A percentile compares a stretch with the other conserved stretches of the same genome.
phyloP scores from a whole-genome alignment of 2,797 vertebrate species.

The Huso huso region DNA sequence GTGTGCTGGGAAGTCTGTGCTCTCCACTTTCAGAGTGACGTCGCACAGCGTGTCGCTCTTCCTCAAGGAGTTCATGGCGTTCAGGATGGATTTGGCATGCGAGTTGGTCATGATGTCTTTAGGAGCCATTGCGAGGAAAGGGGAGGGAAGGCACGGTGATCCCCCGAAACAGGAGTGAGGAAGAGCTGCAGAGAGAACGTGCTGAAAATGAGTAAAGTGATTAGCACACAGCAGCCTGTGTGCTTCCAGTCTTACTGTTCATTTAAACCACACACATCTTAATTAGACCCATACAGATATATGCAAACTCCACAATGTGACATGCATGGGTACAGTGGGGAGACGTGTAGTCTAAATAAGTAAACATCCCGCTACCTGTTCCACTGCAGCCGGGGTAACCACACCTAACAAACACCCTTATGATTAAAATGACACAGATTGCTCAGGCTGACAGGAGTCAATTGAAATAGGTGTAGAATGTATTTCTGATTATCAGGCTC shows the following conservation, averaged over 20 bases:
- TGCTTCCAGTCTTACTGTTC: conserved; percentile 31
- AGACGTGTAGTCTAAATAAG: no score
- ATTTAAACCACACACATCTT: background rate
- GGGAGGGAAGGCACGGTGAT: conserved; percentile 52
- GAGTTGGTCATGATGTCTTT: conserved; percentile 99
- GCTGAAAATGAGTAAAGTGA: conserved; percentile 19
- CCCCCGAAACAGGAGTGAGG: conserved; percentile 19
- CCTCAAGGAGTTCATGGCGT: conserved; percentile 92
- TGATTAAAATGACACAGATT: no score
- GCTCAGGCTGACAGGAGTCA: no score
- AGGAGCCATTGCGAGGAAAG: conserved; percentile 70
- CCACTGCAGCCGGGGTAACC: no score
- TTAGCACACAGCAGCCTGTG: conserved; percentile 42
- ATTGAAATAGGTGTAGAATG: no score
- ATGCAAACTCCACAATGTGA: no score
- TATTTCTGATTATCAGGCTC: no score
- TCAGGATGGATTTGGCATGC: conserved; percentile 95
- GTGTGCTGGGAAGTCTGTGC: conserved; percentile 89
- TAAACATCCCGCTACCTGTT: no score
- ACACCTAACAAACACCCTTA: no score
- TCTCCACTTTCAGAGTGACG: conserved; percentile 89
- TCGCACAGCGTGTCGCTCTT: conserved; percentile 96
- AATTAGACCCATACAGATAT: no score
- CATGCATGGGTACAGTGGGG: background rate
- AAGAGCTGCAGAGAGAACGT: conserved; percentile 24